These are phyloP conservation scores for Seriola aureovittata DNA, from an alignment of 2,113 vertebrate species.

Conservation along the genomic window DNA sequence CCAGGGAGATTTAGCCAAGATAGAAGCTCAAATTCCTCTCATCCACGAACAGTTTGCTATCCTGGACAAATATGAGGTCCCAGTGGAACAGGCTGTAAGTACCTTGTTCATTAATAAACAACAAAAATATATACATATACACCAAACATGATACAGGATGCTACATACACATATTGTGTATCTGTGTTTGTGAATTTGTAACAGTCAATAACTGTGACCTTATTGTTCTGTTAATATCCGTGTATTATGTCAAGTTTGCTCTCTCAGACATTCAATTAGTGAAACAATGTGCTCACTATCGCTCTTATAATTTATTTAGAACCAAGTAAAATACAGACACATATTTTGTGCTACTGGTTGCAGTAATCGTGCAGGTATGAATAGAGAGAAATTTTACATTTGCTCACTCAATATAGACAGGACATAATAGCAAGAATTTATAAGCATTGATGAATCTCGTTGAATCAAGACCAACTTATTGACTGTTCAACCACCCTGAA, in stretches of 20 bases:
- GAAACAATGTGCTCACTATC: not conserved
- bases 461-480: not conserved
- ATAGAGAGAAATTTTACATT: not conserved
- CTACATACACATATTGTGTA: not conserved
- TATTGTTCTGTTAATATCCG: not conserved
- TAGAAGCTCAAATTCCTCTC: conserved; percentile 86
- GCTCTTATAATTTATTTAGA: not conserved
- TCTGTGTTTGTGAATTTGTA: not conserved
- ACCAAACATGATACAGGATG: not conserved
- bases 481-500: not conserved
- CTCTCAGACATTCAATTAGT: not conserved
- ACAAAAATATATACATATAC: not conserved
- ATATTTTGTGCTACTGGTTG: not conserved
- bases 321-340: not conserved
- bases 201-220: not conserved
- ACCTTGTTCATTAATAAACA: not conserved
- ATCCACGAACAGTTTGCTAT: conserved; percentile 92
- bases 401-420: not conserved
- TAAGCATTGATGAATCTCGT: not conserved
- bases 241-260: not conserved
- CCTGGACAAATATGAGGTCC: conserved; percentile 90
- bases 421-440: not conserved
- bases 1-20: conserved; percentile 81
- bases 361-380: not conserved
- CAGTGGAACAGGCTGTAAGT: conserved; percentile 84